Evolutionary conservation across 2,797 vertebrate genomes (phyloP).

Genomic region (Heteromormyrus szaboi): DNA sequence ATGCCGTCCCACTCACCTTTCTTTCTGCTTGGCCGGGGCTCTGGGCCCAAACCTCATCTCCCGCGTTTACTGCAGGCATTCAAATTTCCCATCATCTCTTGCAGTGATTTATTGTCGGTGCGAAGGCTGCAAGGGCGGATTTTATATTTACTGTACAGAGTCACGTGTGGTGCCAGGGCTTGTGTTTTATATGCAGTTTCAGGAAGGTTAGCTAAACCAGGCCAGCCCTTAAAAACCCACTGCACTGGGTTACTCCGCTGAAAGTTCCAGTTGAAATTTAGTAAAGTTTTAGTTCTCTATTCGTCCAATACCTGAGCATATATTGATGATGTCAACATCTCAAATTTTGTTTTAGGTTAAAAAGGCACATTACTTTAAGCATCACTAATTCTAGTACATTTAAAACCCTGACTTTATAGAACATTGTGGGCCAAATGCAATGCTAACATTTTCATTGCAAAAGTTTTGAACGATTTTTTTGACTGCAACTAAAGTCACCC

Average conservation of each 20-base stretch:
- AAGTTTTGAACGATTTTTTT: not conserved
- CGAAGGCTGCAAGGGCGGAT: not conserved
- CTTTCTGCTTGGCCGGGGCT: not conserved
- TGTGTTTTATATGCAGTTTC: not conserved
- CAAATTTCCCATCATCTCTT: constrained; percentile 26
- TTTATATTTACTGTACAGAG: constrained; percentile 19
- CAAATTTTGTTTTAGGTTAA: not conserved
- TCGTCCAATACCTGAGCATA: not conserved
- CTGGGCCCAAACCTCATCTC: constrained; percentile 5
- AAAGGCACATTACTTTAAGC: not conserved
- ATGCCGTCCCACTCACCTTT: not conserved
- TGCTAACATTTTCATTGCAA: not conserved
- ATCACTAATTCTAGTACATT: not conserved
- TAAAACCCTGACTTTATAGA: not conserved
- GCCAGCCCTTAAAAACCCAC: not conserved
- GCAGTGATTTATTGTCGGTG: constrained; percentile 32
- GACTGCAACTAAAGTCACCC: not conserved
- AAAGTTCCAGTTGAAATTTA: not conserved
- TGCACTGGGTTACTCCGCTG: not conserved
- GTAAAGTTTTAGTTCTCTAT: not conserved
- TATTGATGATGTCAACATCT: not conserved
- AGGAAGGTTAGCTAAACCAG: not conserved
- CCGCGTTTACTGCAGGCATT: constrained; percentile 25
- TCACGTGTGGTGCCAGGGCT: not conserved
- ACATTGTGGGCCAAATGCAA: not conserved